Conservation (phyloP, 2,888 invertebrate genomes). For the Cacoxenus indagator region DNA sequence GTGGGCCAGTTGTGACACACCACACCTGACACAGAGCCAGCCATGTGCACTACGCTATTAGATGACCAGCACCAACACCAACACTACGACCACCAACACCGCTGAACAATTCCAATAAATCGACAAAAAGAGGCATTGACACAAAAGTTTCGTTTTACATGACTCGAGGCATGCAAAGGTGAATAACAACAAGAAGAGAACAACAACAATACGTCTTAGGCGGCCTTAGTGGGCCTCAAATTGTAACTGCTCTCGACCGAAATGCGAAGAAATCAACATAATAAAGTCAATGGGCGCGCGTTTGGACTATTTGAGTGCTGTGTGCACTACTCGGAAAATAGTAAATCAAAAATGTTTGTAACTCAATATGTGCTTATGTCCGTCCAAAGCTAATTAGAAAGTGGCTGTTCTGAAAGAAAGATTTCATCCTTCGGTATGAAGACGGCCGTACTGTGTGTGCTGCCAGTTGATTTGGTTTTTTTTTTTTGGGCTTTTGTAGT, state of each 20-base stretch:
- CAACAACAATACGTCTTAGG: neutral
- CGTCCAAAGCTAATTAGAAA: conserved; percentile 15
- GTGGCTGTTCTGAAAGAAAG: too few species aligned
- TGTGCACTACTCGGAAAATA: neutral
- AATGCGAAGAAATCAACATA: neutral
- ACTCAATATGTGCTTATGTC: conserved; percentile 9
- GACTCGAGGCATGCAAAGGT: conserved; percentile 44
- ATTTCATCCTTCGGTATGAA: too few species aligned
- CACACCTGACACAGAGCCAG: neutral
- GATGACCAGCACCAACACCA: neutral
- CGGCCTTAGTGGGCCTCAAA: neutral
- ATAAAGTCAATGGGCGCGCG: neutral
- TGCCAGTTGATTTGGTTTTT: too few species aligned
- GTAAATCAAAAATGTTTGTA: neutral
- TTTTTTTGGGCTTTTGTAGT: too few species aligned
- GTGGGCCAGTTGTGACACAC: conserved; percentile 6
- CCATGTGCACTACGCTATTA: neutral
- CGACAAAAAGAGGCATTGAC: conserved; percentile 52
- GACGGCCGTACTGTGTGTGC: too few species aligned
- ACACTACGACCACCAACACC: neutral
- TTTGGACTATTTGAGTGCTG: too few species aligned
- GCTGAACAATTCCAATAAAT: conserved; percentile 38
- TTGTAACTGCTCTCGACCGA: neutral
- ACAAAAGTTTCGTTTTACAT: conserved; percentile 57
- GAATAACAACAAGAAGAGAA: too few species aligned